Evolutionary conservation across 2,113 vertebrate species (phyloP), one percentile per base, ranked within the genome.

Genomic region (Rhinolophus ferrumequinum): DNA sequence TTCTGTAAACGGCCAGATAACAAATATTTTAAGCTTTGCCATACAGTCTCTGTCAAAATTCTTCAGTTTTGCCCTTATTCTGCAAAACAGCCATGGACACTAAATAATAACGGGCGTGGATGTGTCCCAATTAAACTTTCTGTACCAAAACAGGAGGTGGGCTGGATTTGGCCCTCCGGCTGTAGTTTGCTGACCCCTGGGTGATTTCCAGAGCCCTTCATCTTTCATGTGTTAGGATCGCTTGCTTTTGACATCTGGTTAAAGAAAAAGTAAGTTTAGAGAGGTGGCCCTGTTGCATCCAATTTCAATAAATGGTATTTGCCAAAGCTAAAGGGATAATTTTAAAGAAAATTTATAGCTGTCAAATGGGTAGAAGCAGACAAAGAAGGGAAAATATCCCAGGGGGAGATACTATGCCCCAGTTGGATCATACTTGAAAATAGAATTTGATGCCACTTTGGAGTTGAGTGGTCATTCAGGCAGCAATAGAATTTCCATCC

Each of bases 201-300:
- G 56, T 96, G 54, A 85, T 90, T 94, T 88, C 47, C 50, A 94
- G 22, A 89, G 30, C 11, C 10, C 26, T 44, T 52, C 30, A 28
- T 80, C 70, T 88, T 79, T 88, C 67, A 72, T 94, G 54, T 69
- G 93, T 35, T 81, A 26, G 38, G n/a, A n/a, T 41, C 30, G 54
- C 50, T 95, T 84, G 14, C 35, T 88, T 76, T 88, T 38, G 30
- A 33, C 70, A 81, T 83, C n/a, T 77, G 15, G 19, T 90, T 79
- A 92, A 96, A 83, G 67, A 93, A 97, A 80, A 47, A 64, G 10
- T 22, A 44, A 44, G 38, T 44, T 62, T 83, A 64, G 79, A 88
- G 28, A 88, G 22, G n/a, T 22, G 12, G 9, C 6, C 4, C 8
- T 33, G 5, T 8, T 82, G 12, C 1, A 38, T 41, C 21, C 58